A percentile compares a stretch with the other conserved stretches of the same genome.
These are phyloP conservation scores for Lagodon rhomboides DNA, from an alignment of 2,797 vertebrate species.

Conservation along the genomic window DNA sequence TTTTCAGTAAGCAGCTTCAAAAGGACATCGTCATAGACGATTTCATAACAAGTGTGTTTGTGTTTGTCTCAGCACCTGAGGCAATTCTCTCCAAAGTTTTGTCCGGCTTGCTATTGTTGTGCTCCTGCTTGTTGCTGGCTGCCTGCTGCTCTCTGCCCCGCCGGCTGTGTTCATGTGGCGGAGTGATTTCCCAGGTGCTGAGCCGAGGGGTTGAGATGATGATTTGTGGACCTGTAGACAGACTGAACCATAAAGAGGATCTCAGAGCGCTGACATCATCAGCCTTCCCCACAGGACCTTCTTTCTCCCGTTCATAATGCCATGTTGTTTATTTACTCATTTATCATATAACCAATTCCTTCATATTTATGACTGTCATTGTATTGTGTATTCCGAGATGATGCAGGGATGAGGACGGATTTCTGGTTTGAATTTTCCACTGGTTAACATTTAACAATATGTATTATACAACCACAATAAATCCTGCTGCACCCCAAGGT, in stretches of 20 bases:
- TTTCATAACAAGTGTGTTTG: slow-evolving; percentile 25
- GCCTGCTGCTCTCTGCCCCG: slow-evolving; percentile 30
- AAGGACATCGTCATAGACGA: slow-evolving; percentile 13
- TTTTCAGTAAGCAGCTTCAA: slow-evolving; percentile 26
- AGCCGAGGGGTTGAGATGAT: slow-evolving; percentile 39
- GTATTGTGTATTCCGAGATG: slow-evolving; percentile 10
- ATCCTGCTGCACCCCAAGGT: slow-evolving; percentile 17
- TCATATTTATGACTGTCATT: background rate
- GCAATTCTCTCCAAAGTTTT: background rate
- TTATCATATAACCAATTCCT: slow-evolving; percentile 16
- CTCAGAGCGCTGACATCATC: slow-evolving; percentile 49
- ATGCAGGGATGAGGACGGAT: background rate
- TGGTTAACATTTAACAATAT: background rate
- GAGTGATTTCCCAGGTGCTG: slow-evolving; percentile 68
- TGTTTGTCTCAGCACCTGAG: slow-evolving; percentile 24
- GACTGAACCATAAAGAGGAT: slow-evolving; percentile 40
- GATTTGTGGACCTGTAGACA: slow-evolving; percentile 61
- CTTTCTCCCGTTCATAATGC: slow-evolving; percentile 14
- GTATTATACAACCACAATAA: slow-evolving; percentile 21
- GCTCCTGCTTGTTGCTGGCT: slow-evolving; percentile 19
- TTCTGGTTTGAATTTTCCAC: background rate
- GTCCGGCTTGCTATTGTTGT: slow-evolving; percentile 18
- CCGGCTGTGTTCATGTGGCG: slow-evolving; percentile 32
- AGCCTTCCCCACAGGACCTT: background rate
- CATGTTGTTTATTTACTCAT: slow-evolving; percentile 32